These are phyloP conservation scores for Trinectes maculatus DNA, from an alignment of 2,113 vertebrate genomes.

Conservation along the genomic window DNA sequence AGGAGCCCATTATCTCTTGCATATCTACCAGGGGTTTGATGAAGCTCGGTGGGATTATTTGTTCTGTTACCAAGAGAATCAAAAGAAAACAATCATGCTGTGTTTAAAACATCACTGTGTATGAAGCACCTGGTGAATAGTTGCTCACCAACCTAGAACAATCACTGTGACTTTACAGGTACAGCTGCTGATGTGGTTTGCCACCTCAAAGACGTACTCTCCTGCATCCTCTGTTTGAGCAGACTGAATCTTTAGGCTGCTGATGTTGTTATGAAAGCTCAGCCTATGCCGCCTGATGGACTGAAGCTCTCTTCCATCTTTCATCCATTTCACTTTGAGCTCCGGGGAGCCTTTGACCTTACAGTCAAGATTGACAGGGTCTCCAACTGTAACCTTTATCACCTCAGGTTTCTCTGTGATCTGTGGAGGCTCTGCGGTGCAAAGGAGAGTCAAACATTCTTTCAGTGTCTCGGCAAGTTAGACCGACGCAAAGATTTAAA, in stretches of 20 bases:
- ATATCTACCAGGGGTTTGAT: conserved; percentile 91
- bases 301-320: conserved; percentile 90
- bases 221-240: conserved; percentile 90
- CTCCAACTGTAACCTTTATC: conserved; percentile 91
- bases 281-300: conserved; percentile 93
- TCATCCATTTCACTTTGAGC: conserved; percentile 93
- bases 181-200: conserved; percentile 93
- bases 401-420: conserved; percentile 93
- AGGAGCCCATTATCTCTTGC: conserved; percentile 89
- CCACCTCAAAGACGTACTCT: conserved; percentile 92
- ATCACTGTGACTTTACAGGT: conserved; percentile 89
- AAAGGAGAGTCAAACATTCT: conserved; percentile 35
- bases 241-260: conserved; percentile 91
- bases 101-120: neutral
- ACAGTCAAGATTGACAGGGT: conserved; percentile 94
- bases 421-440: conserved; percentile 88
- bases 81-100: conserved; percentile 58
- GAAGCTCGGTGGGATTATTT: conserved; percentile 93
- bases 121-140: neutral
- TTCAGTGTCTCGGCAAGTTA: neutral
- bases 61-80: conserved; percentile 85
- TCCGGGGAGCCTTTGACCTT: conserved; percentile 94
- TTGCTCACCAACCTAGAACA: conserved; percentile 90
- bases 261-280: conserved; percentile 91
- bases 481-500: neutral